phyloP scores from a whole-genome alignment of 2,888 invertebrate species.

The Drosophila cognata region DNA sequence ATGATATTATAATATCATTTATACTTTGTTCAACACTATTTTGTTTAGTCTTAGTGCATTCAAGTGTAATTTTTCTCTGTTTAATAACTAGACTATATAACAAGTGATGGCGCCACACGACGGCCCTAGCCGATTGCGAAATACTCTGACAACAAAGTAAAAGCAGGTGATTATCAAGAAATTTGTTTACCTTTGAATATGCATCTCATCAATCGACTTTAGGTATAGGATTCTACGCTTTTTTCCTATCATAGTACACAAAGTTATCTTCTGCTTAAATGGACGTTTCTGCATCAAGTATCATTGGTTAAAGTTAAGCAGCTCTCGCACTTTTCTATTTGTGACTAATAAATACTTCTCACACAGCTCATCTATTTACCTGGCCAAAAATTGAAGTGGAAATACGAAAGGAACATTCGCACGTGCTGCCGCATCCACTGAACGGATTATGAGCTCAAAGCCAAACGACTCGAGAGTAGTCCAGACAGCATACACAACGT shows the following conservation, averaged over 20 bases:
- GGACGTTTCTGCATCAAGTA: not conserved
- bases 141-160: too few relatives aligned
- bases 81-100: not conserved
- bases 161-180: not conserved
- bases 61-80: not conserved
- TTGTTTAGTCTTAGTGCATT: not conserved
- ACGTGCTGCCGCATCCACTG: constrained; percentile 69
- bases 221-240: not conserved
- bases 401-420: constrained; percentile 42
- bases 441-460: constrained; percentile 64
- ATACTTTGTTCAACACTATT: not conserved
- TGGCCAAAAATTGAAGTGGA: constrained; percentile 11
- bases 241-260: not conserved
- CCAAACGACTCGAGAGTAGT: constrained; percentile 14
- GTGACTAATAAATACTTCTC: constrained; percentile 48
- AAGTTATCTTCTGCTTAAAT: not conserved
- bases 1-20: not conserved
- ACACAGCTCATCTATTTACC: constrained; percentile 49
- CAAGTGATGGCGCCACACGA: not conserved
- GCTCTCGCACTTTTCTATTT: constrained; percentile 33
- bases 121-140: not conserved
- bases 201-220: not conserved
- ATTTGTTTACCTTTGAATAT: not conserved
- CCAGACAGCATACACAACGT: constrained; percentile 3
- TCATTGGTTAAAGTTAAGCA: constrained; percentile 23